These are phyloP conservation scores for Cynopterus sphinx DNA, from an alignment of 2,797 vertebrate species.

Conservation along the genomic window DNA sequence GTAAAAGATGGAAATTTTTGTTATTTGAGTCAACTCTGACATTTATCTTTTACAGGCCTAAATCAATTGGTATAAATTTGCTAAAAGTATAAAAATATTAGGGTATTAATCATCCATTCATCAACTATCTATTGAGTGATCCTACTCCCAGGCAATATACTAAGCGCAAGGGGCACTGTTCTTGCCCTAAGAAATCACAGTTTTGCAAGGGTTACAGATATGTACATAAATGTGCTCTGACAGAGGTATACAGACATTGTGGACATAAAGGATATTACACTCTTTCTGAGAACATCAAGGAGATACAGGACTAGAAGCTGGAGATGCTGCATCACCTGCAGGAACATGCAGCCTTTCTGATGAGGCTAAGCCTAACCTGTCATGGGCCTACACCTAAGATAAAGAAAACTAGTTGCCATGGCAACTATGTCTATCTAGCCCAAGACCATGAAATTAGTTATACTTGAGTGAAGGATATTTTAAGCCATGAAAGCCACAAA, in stretches of 20 bases:
- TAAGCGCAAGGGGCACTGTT: background rate
- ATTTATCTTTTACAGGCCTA: background rate
- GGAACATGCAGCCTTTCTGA: background rate
- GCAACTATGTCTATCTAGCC: background rate
- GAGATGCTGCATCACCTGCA: background rate
- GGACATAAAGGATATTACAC: background rate
- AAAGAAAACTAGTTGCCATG: background rate
- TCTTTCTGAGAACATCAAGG: background rate
- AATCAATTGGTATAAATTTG: background rate
- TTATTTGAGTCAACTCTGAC: background rate
- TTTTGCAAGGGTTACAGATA: background rate
- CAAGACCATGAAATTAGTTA: background rate
- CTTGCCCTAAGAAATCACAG: background rate
- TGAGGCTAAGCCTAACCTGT: background rate
- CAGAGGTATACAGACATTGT: background rate
- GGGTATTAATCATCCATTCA: background rate
- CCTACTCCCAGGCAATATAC: background rate
- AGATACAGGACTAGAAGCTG: background rate
- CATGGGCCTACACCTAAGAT: background rate
- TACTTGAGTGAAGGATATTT: background rate
- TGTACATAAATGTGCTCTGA: background rate
- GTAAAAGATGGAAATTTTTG: background rate
- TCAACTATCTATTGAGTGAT: background rate
- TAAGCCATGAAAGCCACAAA: background rate
- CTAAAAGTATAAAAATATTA: background rate